These are phyloP conservation scores for Nematostella vectensis DNA, from an alignment of 92 coral and sea anemone species.

Conservation along the genomic window DNA sequence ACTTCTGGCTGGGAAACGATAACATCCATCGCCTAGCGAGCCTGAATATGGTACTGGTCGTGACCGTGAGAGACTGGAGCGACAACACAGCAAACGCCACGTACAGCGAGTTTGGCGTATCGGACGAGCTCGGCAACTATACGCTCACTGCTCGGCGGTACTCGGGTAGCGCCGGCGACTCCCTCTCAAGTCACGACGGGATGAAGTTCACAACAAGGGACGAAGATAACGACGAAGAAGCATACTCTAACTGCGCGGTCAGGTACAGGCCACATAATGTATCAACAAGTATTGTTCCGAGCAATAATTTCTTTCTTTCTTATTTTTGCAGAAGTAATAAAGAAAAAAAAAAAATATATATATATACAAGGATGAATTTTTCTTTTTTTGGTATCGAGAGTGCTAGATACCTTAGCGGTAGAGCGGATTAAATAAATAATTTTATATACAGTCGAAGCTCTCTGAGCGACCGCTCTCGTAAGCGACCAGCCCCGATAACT, in stretches of 20 bases:
- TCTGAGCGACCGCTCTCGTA: too few relatives aligned
- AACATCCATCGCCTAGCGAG: not conserved
- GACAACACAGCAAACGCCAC: not conserved
- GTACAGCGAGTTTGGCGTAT: not conserved
- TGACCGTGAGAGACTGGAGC: not conserved
- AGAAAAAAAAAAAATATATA: too few relatives aligned
- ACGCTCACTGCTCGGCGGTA: not conserved
- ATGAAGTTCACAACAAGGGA: slow-evolving; percentile 4
- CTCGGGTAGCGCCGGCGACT: slow-evolving; percentile 1
- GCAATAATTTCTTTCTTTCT: too few relatives aligned
- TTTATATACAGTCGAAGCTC: too few relatives aligned
- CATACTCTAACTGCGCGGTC: slow-evolving; percentile 1
- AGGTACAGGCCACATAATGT: too few relatives aligned
- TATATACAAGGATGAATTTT: too few relatives aligned
- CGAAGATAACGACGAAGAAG: not conserved
- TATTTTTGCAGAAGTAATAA: too few relatives aligned
- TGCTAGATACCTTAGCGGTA: too few relatives aligned
- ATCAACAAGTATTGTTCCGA: too few relatives aligned
- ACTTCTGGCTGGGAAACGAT: not conserved
- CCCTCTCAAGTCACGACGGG: not conserved
- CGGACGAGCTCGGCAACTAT: not conserved
- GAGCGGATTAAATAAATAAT: too few relatives aligned
- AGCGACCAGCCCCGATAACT: too few relatives aligned
- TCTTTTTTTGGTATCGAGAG: too few relatives aligned
- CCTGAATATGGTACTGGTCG: not conserved